Evolutionary conservation across 2,888 invertebrate species (phyloP), one percentile per base, ranked within the genome.

Genomic region (Luperina testacea): DNA sequence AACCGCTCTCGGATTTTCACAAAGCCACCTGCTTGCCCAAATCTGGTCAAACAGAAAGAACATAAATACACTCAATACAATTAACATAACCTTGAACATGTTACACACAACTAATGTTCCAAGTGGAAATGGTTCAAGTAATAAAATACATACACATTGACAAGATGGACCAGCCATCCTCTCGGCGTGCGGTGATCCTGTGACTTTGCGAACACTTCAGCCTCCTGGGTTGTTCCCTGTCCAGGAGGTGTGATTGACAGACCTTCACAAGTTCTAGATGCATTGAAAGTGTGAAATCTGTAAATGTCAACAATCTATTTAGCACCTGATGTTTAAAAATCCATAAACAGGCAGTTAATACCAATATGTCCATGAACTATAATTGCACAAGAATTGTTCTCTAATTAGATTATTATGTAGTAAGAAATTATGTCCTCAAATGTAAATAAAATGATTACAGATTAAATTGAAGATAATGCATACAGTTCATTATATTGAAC

Each of bases 81-180:
- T 82, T 48, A 83, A 17, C 11, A 51, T 38, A 53, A 53, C 15
- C 42, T 59, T 38, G 20, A 59, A 53, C 11, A 11, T 61, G 3
- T 4, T 42, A 24, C 15, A 80, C 45, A 68, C 45, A 72, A 51
- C 20, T 24, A 45, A 72, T 53, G 7, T 57, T 48, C 48, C 4
- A n/a, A 24, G 13, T 53, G 24, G 6, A 38, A 80, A 73, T 38
- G 57, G 27, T n/a, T 38, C 4, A 32, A n/a, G 27, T 51, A 24
- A 27, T 42, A 61, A n/a, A 45, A 53, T 72, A 94, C 94, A 92
- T 94, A 97, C 97, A 97, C 97, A 97, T 99, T 99, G 83, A 99
- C 98, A 86, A 99, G 97, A 97, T 99, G 99, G 82, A 99, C 99
- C 87, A 99, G 98, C 99, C 99, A 99, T 80, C 99, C 99, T 88